Conservation (phyloP, 2,888 invertebrate genomes). For the Rhagonycha lutea region DNA sequence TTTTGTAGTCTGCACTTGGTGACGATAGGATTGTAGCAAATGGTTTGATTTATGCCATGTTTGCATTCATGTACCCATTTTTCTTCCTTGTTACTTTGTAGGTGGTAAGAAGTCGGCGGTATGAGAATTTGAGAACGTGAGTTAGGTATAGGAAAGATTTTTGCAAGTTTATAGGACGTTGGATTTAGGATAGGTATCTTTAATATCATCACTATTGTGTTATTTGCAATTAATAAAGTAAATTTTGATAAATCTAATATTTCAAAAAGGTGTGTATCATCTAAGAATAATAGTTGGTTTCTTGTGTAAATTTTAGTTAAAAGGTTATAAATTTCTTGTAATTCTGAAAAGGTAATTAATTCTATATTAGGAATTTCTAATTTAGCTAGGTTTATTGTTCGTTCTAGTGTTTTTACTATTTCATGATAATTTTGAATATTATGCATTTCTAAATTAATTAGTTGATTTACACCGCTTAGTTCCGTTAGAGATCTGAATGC, state of each 20-base stretch:
- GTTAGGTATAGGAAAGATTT: background rate
- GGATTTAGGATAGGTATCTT: background rate
- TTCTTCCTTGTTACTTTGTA: background rate
- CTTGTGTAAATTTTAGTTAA: too few species aligned
- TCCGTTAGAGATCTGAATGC: background rate
- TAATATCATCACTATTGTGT: background rate
- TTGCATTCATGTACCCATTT: background rate
- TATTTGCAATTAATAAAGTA: background rate
- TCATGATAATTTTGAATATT: background rate
- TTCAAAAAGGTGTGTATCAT: too few species aligned
- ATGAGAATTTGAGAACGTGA: background rate
- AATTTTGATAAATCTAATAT: too few species aligned
- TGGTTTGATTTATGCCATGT: background rate
- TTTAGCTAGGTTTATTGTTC: background rate
- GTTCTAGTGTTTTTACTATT: background rate
- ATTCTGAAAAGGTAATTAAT: background rate
- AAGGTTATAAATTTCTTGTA: too few species aligned
- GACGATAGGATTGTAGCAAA: background rate
- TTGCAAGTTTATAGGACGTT: background rate
- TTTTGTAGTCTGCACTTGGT: background rate
- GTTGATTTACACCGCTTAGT: background rate
- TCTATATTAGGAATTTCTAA: background rate
- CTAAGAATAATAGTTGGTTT: too few species aligned
- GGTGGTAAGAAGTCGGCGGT: background rate
- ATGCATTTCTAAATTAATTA: background rate